Evolutionary conservation across 2,797 vertebrate genomes (phyloP), one percentile per base, ranked within the genome.

Genomic region (Cynodonichthys magdalenae): DNA sequence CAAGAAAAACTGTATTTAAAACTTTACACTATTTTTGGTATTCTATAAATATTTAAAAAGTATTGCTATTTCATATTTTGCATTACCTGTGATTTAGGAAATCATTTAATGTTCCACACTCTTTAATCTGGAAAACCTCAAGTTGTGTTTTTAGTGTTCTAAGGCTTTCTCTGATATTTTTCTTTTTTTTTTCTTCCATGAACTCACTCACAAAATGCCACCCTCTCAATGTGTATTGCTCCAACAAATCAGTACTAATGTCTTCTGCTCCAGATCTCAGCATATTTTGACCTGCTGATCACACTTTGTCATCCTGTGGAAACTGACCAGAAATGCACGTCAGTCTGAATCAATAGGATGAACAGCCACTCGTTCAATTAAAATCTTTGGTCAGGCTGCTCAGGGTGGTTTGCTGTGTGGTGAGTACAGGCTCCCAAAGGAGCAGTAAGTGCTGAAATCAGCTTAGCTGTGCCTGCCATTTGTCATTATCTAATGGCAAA

Each of bases 401-500:
- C 63, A 53, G 36, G 69, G 81, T 51, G 72, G 82, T 74, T 68
- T 77, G 58, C 55, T 56, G 61, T 63, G 71, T 63, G 75, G 74
- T 78, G 78, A 88, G 77, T 75, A 57, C 51, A 50, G 78, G 68
- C 74, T 88, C 89, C 81, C 85, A 75, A 67, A 86, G 81, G 84
- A 85, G 75, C 76, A 71, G 75, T 84, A 83, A 88, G 73, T 85
- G 90, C 86, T 92, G 85, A 90, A 91, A 90, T 90, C 89, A 91
- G 87, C 82, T 85, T 74, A 77, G 85, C 74, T 79, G 74, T 17
- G 57, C 60, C 77, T 74, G 81, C 64, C 79, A 88, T 90, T 92
- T 86, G 81, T 92, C 89, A 92, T 89, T 87, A 88, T 84, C 77
- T 91, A 91, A 89, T 89, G 84, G 85, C 86, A 87, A 91, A 92